Evolutionary conservation across 2,113 vertebrate genomes (phyloP), one percentile per base, ranked within the genome.

Genomic region (mouse (Mus musculus)): DNA sequence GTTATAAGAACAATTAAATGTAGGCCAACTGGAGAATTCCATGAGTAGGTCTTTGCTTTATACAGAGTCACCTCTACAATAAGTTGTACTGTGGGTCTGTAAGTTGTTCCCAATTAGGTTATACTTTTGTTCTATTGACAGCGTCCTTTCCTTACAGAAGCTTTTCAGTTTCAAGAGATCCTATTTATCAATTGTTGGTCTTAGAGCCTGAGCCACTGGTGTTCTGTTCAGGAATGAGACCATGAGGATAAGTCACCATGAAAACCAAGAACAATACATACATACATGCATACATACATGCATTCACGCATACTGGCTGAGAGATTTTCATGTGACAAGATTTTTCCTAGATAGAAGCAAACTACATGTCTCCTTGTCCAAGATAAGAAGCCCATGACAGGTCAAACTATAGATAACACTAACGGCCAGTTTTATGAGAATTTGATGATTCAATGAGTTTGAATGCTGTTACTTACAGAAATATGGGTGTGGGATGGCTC

Each of bases 291-390:
- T 26, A 28, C 2, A 26, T 22, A 65, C 2, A 65, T 7, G 26
- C 1, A 8, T 5, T 9, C 0, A 63, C 0, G 30, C 3, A 67
- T 9, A 5, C 4, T 90, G 67, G 1, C 16, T 36, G 17, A 46
- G 0, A 42, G 3, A 63, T 17, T 28, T 59, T 84, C 4, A 8
- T 42, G 24, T 59, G 59, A 11, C 12, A 84, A 39, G 22, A 19
- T 85, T 65, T 85, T 63, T 46, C 39, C 17, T 65, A 17, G 39
- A 63, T 7, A 63, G 22, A 84, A 42, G n/a, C 14, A 84, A 63
- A 13, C 4, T 4, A 6, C n/a, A 11, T 85, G 26, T 63, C 59
- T 85, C 16, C 14, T 85, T 26, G 26, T 8, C n/a, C 82, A 28
- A 65, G 16, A 20, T 65, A 85, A 30, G 82, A 28, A 84, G n/a